Base-by-base conservation (phyloP, 2,113 vertebrate genomes). In the Progne subis region DNA sequence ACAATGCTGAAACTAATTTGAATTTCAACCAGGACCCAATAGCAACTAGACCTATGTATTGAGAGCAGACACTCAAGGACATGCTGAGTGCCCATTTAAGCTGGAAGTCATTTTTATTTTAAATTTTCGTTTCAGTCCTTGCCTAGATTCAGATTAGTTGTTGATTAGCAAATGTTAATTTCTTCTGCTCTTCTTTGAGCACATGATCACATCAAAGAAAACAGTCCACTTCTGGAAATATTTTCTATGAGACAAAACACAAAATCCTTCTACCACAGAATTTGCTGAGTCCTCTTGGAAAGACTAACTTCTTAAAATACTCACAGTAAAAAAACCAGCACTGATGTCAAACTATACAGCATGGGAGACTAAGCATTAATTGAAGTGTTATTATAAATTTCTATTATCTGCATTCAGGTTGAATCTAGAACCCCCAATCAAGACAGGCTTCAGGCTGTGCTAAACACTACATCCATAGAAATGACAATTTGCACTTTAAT, bases 21-120 rank as follows among this genome's bases (percentile, higher is more conserved):
- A 94, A 94, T 96, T 95, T 95, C 82, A 93, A 50, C 86, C 60
- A 82, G 52, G 39, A 63, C 47, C 67, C 60, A 52, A 39, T 39
- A 82, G 70, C 50, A 85, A 16, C 49, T 57, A 57, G 14, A 61
- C 55, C 50, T 70, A n/a, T 65, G 29, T 50, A 50, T 32, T 56
- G 50, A 75, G 31, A 77, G 43, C 37, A 77, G 82, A 31, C 71
- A 83, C 75, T 19, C 64, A 88, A 60, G 80, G 41, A 74, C 15
- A 21, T 32, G 43, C 17, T 25, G 26, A 72, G 53, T 67, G 82
- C 9, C 39, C 8, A 0, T 20, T 46, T 49, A 34, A n/a, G 12
- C 24, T 74, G 26, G 34, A 86, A 77, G 74, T 61, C 11, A 8
- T 24, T 65, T 50, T 44, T 20, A 31, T 74, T 50, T 75, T 6